Base-by-base conservation (phyloP, 2,113 vertebrate genomes). In the Cariama cristata region DNA sequence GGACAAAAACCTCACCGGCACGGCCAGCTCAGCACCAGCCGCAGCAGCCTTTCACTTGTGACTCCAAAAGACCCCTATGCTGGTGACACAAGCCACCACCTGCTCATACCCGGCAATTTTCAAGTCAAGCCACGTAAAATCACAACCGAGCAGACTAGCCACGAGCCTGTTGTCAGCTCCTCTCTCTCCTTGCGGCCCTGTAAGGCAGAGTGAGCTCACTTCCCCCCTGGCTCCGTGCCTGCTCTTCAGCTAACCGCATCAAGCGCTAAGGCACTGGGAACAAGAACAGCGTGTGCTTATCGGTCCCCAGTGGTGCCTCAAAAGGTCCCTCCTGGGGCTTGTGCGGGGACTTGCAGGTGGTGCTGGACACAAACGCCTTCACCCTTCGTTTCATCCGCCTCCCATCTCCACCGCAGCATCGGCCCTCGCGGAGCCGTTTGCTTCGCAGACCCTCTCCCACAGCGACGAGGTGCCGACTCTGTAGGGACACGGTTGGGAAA, bases 371-470 rank as follows among this genome's bases (percentile, higher is more conserved):
- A 18, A 40, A 11, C 8, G 3, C 18, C 32, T 28, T 64, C 53
- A 3, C 23, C 56, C 26, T 5, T 8, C 58, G 0, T 19, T 44
- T 53, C 8, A 4, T 10, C 21, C 1, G 0, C 32, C 76, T 45
- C n/a, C 28, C 1, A 0, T 24, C 45, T 8, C 14, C 3, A 0
- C 3, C 0, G 0, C 45, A 10, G 49, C 79, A 12, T 2, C 0
- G 4, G 45, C 27, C 6, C 8, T 4, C 6, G 49, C 84, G 55
- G 28, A 82, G 50, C 33, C 10, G 6, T 5, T 2, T 4, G 49
- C 79, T 49, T 42, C 35, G 62, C 38, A 17, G n/a, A 32, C 6
- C 45, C 22, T 0, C 28, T 32, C 59, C 56, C 0, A 3, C 66
- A 14, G 59, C 1, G 2, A 19, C 20, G 42, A 64, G 12, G 6